Percentiles rank a stretch among this genome's conserved stretches.
Evolutionary conservation across 2,888 invertebrate genomes (phyloP).

Genomic region (Dinocampus coccinellae): DNA sequence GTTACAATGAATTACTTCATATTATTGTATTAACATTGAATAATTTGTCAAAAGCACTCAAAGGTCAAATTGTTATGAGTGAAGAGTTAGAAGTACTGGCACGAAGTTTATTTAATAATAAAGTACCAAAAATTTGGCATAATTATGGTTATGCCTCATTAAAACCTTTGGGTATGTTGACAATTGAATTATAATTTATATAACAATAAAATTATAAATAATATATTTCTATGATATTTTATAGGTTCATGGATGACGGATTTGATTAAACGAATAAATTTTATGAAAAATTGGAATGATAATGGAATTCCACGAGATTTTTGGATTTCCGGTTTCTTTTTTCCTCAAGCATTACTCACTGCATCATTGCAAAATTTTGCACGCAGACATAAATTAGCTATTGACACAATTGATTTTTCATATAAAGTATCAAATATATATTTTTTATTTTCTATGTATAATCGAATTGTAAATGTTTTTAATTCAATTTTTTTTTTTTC

Average conservation of each 20-base stretch:
- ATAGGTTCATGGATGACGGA: constrained; percentile 79
- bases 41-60: constrained; percentile 79
- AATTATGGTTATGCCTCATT: constrained; percentile 78
- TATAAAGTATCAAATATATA: constrained; percentile 71
- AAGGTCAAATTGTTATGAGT: constrained; percentile 85
- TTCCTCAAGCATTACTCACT: constrained; percentile 88
- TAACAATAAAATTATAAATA: background rate
- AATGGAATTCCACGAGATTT: constrained; percentile 80
- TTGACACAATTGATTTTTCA: constrained; percentile 77
- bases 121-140: constrained; percentile 81
- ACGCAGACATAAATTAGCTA: constrained; percentile 81
- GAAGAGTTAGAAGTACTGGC: constrained; percentile 81
- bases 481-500: background rate
- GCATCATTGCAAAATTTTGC: constrained; percentile 88
- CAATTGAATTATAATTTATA: too few species aligned
- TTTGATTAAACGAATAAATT: constrained; percentile 74
- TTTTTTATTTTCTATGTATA: background rate
- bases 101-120: constrained; percentile 75
- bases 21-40: constrained; percentile 71
- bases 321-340: constrained; percentile 90
- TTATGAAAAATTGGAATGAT: constrained; percentile 77
- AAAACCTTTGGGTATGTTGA: constrained; percentile 78
- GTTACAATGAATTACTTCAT: constrained; percentile 78
- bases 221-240: background rate
- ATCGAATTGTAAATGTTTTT: background rate